Percentiles rank a stretch among this genome's conserved stretches.
phyloP scores from a whole-genome alignment of 1,140 invertebrate genomes.

The Heliconius hermathena region DNA sequence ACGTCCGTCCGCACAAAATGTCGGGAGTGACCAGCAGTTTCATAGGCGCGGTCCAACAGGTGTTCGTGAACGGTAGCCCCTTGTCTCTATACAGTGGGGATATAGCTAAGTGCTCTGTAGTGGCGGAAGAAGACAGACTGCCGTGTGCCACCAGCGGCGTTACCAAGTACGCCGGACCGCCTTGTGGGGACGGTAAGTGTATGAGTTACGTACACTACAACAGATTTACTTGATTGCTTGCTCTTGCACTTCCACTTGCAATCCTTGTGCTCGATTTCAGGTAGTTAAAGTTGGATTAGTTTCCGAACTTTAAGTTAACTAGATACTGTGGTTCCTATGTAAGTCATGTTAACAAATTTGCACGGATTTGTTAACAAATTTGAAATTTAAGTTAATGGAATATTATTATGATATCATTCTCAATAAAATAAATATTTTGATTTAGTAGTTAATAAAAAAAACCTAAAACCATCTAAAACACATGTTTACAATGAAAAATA shows the following conservation, averaged over 20 bases:
- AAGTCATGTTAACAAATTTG: not conserved
- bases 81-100: slow-evolving; percentile 67
- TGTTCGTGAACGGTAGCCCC: slow-evolving; percentile 90
- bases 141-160: slow-evolving; percentile 78
- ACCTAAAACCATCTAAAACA: too few relatives aligned
- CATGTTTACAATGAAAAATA: too few relatives aligned
- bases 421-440: too few relatives aligned
- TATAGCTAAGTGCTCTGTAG: slow-evolving; percentile 70
- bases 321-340: not conserved
- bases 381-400: not conserved
- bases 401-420: too few relatives aligned
- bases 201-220: slow-evolving; percentile 16
- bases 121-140: slow-evolving; percentile 72
- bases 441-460: too few relatives aligned
- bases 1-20: slow-evolving; percentile 87
- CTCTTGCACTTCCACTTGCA: not conserved
- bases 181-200: slow-evolving; percentile 73
- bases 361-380: not conserved
- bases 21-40: slow-evolving; percentile 89
- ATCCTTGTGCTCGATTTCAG: slow-evolving; percentile 5
- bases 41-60: slow-evolving; percentile 91
- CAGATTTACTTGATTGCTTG: slow-evolving; percentile 24
- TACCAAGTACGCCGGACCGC: slow-evolving; percentile 73
- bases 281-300: slow-evolving; percentile 14
- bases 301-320: slow-evolving; percentile 3